Evolutionary conservation across 2,888 invertebrate genomes (phyloP).

Genomic region (Chrysolina oricalcia): DNA sequence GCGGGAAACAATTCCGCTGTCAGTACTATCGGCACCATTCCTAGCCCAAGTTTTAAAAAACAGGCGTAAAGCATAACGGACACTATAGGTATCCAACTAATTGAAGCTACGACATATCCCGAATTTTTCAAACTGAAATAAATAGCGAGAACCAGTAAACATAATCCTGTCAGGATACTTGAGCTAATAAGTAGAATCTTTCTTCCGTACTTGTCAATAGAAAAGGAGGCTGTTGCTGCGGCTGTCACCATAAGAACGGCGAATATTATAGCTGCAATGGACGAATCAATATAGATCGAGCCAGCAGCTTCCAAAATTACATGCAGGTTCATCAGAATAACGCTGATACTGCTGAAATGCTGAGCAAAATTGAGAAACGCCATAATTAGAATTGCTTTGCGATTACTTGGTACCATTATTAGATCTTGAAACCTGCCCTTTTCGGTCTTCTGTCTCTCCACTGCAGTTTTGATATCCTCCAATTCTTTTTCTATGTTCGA

Average conservation of each 20-base stretch:
- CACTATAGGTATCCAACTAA: slow-evolving; percentile 63
- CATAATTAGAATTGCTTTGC: slow-evolving; percentile 69
- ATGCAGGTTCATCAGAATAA: slow-evolving; percentile 70
- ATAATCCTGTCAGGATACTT: slow-evolving; percentile 65
- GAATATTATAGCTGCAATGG: slow-evolving; percentile 67
- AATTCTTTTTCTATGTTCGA: slow-evolving; percentile 66
- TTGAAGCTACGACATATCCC: slow-evolving; percentile 57
- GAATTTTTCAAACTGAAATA: slow-evolving; percentile 66
- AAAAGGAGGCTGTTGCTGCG: slow-evolving; percentile 63
- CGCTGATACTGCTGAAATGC: slow-evolving; percentile 70
- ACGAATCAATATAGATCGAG: slow-evolving; percentile 63
- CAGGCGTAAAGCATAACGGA: slow-evolving; percentile 61
- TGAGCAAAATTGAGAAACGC: slow-evolving; percentile 68
- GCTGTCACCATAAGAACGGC: slow-evolving; percentile 67
- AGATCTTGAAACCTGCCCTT: slow-evolving; percentile 67
- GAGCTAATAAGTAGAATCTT: slow-evolving; percentile 66
- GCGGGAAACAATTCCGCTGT: slow-evolving; percentile 70
- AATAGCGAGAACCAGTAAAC: slow-evolving; percentile 65
- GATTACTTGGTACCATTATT: slow-evolving; percentile 66
- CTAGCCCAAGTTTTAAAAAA: slow-evolving; percentile 68
- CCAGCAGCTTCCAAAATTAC: slow-evolving; percentile 67
- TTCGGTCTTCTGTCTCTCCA: slow-evolving; percentile 67
- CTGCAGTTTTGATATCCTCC: slow-evolving; percentile 66
- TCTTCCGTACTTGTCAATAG: slow-evolving; percentile 68
- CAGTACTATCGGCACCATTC: slow-evolving; percentile 69